Evolutionary conservation across 2,113 vertebrate species (phyloP).

Genomic region (Clinocottus analis): DNA sequence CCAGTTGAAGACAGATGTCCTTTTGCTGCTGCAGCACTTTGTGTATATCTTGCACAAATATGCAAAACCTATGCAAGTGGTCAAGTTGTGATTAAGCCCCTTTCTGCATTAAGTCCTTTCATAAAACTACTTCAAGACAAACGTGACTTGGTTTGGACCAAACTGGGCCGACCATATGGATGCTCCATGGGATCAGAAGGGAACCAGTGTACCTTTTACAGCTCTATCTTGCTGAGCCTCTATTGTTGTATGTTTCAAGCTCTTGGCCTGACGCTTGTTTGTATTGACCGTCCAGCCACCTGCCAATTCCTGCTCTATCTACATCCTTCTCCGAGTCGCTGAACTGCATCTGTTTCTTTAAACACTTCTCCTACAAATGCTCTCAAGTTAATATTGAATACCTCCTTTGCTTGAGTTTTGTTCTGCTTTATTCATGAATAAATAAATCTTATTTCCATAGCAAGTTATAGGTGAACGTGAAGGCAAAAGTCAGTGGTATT

Average conservation of each 20-base stretch:
- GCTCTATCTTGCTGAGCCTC: background rate
- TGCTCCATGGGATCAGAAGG: background rate
- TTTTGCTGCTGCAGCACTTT: constrained; percentile 26
- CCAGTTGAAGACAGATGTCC: constrained; percentile 25
- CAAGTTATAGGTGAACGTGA: constrained; percentile 3
- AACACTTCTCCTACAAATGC: constrained; percentile 18
- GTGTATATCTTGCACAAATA: constrained; percentile 18
- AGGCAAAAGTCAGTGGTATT: constrained; percentile 18
- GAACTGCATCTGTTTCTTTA: constrained; percentile 3
- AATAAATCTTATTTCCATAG: constrained; percentile 56
- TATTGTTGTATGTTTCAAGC: constrained; percentile 32
- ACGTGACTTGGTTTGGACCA: background rate
- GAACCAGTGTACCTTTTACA: background rate
- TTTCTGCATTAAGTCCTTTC: background rate
- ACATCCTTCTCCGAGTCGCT: background rate
- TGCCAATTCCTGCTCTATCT: constrained; percentile 1
- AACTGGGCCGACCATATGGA: background rate
- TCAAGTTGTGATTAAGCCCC: background rate
- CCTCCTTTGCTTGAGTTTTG: constrained; percentile 34
- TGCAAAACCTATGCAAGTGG: background rate
- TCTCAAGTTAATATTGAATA: constrained; percentile 45
- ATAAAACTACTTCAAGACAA: background rate
- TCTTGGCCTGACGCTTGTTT: constrained; percentile 9
- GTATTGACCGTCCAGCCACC: constrained; percentile 5
- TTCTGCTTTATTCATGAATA: constrained; percentile 46